These are phyloP conservation scores for Leptobrachium leishanense DNA, from an alignment of 2,113 vertebrate genomes.

Conservation along the genomic window DNA sequence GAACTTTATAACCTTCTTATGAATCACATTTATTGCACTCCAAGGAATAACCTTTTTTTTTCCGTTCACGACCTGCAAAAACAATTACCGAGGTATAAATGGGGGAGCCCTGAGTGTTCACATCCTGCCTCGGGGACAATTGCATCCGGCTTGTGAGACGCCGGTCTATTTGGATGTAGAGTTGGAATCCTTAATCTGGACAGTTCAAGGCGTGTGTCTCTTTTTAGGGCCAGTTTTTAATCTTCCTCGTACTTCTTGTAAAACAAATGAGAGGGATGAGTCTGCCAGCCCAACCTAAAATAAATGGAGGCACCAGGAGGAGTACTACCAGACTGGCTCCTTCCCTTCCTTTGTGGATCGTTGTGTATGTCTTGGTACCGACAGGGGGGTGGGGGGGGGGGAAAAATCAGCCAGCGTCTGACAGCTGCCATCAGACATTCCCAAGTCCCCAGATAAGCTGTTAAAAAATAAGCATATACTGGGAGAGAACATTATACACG, in stretches of 20 bases:
- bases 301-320: constrained; percentile 1
- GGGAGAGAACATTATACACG: not conserved
- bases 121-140: constrained; percentile 33
- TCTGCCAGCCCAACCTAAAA: constrained; percentile 2
- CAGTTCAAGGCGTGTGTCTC: not conserved
- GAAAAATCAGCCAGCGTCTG: not conserved
- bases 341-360: not conserved
- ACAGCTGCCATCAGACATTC: not conserved
- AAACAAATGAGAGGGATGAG: constrained; percentile 1
- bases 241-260: constrained; percentile 14
- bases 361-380: not conserved
- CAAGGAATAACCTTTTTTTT: constrained; percentile 22
- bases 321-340: constrained; percentile 22
- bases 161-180: constrained; percentile 1
- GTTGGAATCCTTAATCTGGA: not conserved
- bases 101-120: constrained; percentile 15
- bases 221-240: constrained; percentile 10
- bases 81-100: constrained; percentile 22
- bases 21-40: not conserved
- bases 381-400: not conserved
- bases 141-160: constrained; percentile 26
- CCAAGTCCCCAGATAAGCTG: not conserved
- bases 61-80: constrained; percentile 28
- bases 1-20: constrained; percentile 6
- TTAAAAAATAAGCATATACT: not conserved